These are phyloP conservation scores for Diplodus sargus DNA, from an alignment of 2,797 vertebrate genomes.

Conservation along the genomic window DNA sequence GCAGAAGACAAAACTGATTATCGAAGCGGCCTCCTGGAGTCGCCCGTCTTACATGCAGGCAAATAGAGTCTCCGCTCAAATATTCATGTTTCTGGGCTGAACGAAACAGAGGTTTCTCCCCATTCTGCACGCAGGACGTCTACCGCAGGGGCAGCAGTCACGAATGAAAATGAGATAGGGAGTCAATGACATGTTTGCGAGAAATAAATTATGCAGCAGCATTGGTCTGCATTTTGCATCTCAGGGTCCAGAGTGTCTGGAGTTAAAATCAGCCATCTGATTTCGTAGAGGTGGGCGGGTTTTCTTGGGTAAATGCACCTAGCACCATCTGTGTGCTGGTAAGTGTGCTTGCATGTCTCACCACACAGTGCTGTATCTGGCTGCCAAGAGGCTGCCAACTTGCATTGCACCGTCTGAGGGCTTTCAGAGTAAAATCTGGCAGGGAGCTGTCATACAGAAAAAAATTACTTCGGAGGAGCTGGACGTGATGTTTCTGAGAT, in stretches of 20 bases:
- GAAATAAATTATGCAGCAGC: constrained; percentile 68
- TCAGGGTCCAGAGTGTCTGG: constrained; percentile 51
- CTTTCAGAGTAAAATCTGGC: constrained; percentile 48
- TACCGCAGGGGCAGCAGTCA: constrained; percentile 24
- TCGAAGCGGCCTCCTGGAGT: constrained; percentile 12
- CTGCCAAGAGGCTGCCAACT: constrained; percentile 47
- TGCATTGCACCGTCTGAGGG: constrained; percentile 39
- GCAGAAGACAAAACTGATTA: constrained; percentile 29
- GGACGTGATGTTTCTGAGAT: constrained; percentile 33
- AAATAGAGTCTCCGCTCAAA: constrained; percentile 37
- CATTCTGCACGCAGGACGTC: constrained; percentile 33
- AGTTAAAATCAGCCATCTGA: constrained; percentile 63
- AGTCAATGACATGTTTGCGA: constrained; percentile 56
- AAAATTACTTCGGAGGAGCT: constrained; percentile 4
- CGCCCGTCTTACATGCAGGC: constrained; percentile 1
- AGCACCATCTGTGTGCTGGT: constrained; percentile 55
- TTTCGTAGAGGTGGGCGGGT: constrained; percentile 63
- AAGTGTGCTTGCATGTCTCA: constrained; percentile 38
- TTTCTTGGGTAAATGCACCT: constrained; percentile 61
- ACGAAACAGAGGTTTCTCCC: constrained; percentile 31
- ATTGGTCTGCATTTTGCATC: constrained; percentile 42
- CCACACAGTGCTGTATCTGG: constrained; percentile 25
- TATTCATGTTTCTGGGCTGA: constrained; percentile 45
- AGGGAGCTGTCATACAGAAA: constrained; percentile 9
- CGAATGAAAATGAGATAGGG: constrained; percentile 43